Evolutionary conservation across 2,888 invertebrate species (phyloP).

Genomic region (Idaea aversata): DNA sequence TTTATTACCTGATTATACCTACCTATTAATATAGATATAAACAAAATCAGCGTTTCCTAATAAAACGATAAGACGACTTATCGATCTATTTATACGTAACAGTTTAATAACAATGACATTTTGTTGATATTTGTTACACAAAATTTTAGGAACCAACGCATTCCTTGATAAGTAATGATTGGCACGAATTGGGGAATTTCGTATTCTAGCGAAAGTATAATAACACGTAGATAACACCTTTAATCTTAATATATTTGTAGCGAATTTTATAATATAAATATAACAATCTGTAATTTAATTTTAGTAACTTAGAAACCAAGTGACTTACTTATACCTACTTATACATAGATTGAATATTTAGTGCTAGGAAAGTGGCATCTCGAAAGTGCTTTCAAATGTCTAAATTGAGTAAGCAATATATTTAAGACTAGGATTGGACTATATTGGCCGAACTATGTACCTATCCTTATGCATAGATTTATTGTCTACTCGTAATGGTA

Average conservation of each 20-base stretch:
- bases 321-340: too few species aligned
- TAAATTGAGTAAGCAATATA: not conserved
- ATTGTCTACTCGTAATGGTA: too few species aligned
- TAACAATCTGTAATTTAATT: not conserved
- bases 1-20: not conserved
- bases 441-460: too few species aligned
- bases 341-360: too few species aligned
- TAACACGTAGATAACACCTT: not conserved
- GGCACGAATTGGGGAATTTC: not conserved
- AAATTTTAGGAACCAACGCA: not conserved
- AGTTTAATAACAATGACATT: not conserved
- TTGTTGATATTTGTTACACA: not conserved
- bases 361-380: not conserved
- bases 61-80: not conserved
- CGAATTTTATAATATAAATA: not conserved
- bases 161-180: not conserved
- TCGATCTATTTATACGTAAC: not conserved
- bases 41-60: too few species aligned
- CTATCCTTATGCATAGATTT: too few species aligned
- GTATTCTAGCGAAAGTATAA: constrained; percentile 5
- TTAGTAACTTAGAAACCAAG: not conserved
- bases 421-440: not conserved
- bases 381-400: too few species aligned
- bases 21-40: not conserved
- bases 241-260: not conserved